Conservation (phyloP, 1,140 invertebrate species). For the Drosophila albomicans region DNA sequence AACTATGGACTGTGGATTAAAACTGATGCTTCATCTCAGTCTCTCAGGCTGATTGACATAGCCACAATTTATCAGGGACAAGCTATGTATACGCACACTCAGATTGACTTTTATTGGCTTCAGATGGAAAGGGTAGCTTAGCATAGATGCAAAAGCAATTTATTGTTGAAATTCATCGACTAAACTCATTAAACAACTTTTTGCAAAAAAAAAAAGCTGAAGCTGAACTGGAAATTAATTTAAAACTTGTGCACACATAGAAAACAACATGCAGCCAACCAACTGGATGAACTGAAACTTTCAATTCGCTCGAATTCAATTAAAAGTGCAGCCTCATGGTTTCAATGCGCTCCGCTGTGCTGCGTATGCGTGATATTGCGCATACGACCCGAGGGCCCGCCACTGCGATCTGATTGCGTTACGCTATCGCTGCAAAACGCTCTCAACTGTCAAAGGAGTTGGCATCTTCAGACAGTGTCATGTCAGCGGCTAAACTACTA, state of each 20-base stretch:
- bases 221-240: constrained; percentile 72
- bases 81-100: background rate
- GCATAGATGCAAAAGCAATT: constrained; percentile 20
- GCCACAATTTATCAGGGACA: background rate
- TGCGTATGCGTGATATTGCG: constrained; percentile 77
- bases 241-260: constrained; percentile 57
- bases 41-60: constrained; percentile 3
- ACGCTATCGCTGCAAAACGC: constrained; percentile 6
- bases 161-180: constrained; percentile 68
- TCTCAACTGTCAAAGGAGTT: constrained; percentile 61
- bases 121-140: background rate
- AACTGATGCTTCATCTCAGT: background rate
- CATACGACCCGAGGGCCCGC: constrained; percentile 64
- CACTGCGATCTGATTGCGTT: constrained; percentile 36
- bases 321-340: constrained; percentile 68
- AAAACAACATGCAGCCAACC: constrained; percentile 26
- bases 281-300: constrained; percentile 45
- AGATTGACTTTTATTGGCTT: background rate
- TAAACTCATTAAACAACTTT: constrained; percentile 77
- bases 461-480: constrained; percentile 48
- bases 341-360: background rate
- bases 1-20: background rate
- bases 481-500: constrained; percentile 39
- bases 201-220: constrained; percentile 30
- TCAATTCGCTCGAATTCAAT: constrained; percentile 74